A percentile compares a stretch with the other conserved stretches of the same genome.
These are phyloP conservation scores for Syngnathoides biaculeatus DNA, from an alignment of 2,113 vertebrate genomes.

Conservation along the genomic window DNA sequence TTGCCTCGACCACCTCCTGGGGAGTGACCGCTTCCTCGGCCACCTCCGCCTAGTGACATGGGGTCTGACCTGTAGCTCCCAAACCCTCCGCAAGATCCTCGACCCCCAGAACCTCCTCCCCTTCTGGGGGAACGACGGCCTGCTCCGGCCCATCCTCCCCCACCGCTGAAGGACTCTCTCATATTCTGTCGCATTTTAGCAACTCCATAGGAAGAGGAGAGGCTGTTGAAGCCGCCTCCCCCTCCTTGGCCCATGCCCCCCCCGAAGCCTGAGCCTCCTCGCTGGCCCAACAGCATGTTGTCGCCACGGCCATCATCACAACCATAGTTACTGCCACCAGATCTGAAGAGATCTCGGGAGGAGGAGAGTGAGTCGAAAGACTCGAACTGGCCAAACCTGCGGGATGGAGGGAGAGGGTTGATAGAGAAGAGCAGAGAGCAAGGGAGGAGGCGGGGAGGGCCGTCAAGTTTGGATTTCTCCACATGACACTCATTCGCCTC, in stretches of 20 bases:
- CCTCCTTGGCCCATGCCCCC: slow-evolving; percentile 66
- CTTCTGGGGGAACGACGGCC: slow-evolving; percentile 73
- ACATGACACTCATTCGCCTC: slow-evolving; percentile 56
- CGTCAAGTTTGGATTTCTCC: slow-evolving; percentile 65
- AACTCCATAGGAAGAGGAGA: slow-evolving; percentile 75
- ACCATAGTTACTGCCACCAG: slow-evolving; percentile 79
- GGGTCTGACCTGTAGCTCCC: slow-evolving; percentile 75
- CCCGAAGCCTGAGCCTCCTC: slow-evolving; percentile 77
- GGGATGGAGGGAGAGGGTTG: slow-evolving; percentile 69
- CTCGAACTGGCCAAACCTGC: slow-evolving; percentile 90
- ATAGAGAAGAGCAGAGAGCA: slow-evolving; percentile 72
- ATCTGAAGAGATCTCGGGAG: slow-evolving; percentile 86
- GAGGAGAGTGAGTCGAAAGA: slow-evolving; percentile 83
- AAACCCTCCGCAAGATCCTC: slow-evolving; percentile 71
- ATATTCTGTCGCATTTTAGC: slow-evolving; percentile 81
- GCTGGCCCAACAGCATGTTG: slow-evolving; percentile 72
- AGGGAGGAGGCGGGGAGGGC: slow-evolving; percentile 69
- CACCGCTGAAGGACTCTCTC: slow-evolving; percentile 77
- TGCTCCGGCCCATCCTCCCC: slow-evolving; percentile 77
- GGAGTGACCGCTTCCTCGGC: slow-evolving; percentile 70
- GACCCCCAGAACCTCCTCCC: slow-evolving; percentile 70
- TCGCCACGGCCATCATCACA: slow-evolving; percentile 79
- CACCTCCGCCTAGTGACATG: slow-evolving; percentile 73
- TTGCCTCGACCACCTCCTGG: slow-evolving; percentile 79
- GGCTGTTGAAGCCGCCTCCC: slow-evolving; percentile 77